phyloP scores from a whole-genome alignment of 2,113 vertebrate species.

The Paradoxurus hermaphroditus region DNA sequence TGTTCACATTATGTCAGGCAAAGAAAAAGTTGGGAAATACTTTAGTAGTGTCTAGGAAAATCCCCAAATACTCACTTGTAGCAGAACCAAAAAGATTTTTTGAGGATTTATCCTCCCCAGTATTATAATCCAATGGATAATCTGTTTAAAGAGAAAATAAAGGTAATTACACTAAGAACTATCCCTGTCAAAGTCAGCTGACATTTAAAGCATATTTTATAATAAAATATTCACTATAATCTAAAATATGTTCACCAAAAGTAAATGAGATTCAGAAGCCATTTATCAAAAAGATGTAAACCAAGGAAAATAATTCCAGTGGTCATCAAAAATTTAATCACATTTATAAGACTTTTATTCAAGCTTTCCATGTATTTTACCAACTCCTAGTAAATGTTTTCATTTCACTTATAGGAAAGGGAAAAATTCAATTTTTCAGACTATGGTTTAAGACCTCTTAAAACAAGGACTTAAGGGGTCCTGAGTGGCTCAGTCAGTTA shows the following conservation, averaged over 20 bases:
- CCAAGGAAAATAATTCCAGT: slow-evolving; percentile 19
- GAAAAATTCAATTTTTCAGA: not conserved
- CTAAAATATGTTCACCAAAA: not conserved
- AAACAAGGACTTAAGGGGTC: not conserved
- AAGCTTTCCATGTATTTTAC: slow-evolving; percentile 27
- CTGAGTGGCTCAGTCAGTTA: too few relatives aligned
- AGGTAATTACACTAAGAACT: not conserved
- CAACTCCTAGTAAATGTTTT: slow-evolving; percentile 1
- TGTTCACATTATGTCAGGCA: not conserved
- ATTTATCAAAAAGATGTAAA: slow-evolving; percentile 9
- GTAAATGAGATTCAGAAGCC: not conserved
- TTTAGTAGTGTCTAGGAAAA: not conserved
- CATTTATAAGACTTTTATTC: not conserved
- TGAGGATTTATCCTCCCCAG: slow-evolving; percentile 93
- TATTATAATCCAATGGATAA: slow-evolving; percentile 93
- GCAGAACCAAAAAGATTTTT: slow-evolving; percentile 98
- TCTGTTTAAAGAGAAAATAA: slow-evolving; percentile 81
- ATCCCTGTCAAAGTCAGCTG: not conserved
- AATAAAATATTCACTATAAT: slow-evolving; percentile 17
- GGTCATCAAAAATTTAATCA: slow-evolving; percentile 30
- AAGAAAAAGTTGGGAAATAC: not conserved
- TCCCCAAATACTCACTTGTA: slow-evolving; percentile 89
- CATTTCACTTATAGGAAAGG: not conserved
- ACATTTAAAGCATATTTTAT: slow-evolving; percentile 1
- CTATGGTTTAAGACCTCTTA: not conserved